Conservation (phyloP, 2,797 vertebrate genomes). For the Propithecus perrieri region DNA sequence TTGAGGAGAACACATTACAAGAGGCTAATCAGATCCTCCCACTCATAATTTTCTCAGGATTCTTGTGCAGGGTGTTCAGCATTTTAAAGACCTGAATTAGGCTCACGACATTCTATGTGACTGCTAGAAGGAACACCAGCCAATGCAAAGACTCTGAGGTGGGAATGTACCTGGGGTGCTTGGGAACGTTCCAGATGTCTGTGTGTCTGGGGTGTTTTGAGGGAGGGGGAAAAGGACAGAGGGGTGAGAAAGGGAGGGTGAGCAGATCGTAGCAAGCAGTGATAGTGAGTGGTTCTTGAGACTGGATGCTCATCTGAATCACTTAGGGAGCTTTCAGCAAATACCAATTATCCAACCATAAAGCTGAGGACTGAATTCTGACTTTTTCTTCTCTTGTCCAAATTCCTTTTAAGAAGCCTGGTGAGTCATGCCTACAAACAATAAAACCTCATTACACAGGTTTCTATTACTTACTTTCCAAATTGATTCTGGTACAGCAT, state of each 20-base stretch:
- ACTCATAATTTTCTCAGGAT: slow-evolving; percentile 22
- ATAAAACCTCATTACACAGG: not conserved
- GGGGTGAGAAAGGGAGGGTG: not conserved
- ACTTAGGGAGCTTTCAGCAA: not conserved
- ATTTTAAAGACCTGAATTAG: slow-evolving; percentile 1
- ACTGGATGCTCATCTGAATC: not conserved
- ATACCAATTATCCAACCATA: not conserved
- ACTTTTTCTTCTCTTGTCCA: not conserved
- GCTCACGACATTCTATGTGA: not conserved
- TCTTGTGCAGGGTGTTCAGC: not conserved
- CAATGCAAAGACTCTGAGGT: not conserved
- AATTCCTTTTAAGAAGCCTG: not conserved
- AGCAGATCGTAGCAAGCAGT: not conserved
- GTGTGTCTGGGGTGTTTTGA: not conserved
- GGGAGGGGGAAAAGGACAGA: not conserved
- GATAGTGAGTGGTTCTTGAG: not conserved
- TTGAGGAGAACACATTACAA: not conserved
- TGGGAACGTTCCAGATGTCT: not conserved
- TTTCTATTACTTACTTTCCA: not conserved
- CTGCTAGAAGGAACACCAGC: not conserved
- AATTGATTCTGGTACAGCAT: not conserved
- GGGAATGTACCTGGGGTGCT: not conserved
- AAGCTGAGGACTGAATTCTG: not conserved
- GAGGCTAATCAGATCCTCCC: not conserved
- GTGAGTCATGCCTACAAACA: not conserved